Evolutionary conservation across 2,113 vertebrate species (phyloP).

Genomic region (Rattus rattus): DNA sequence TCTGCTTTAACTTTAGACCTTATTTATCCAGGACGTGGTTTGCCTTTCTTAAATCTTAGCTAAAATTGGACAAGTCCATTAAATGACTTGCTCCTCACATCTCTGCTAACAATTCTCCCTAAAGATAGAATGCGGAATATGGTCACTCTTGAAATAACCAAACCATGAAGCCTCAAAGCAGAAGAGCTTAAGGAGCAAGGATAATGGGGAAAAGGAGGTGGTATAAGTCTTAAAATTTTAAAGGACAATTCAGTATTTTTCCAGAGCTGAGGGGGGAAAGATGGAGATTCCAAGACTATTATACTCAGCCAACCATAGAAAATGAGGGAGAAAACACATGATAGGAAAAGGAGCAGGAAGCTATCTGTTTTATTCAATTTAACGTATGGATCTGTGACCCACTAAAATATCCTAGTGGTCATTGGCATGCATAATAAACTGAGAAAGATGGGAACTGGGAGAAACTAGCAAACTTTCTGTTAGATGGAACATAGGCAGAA

Average conservation of each 20-base stretch:
- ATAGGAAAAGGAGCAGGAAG: not conserved
- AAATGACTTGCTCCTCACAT: not conserved
- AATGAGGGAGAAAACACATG: not conserved
- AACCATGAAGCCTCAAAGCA: not conserved
- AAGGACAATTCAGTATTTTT: not conserved
- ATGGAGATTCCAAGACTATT: not conserved
- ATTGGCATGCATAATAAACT: not conserved
- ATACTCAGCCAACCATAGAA: not conserved
- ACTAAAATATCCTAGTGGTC: not conserved
- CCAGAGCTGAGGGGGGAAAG: not conserved
- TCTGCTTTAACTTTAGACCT: not conserved
- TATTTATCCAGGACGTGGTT: not conserved
- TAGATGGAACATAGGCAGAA: not conserved
- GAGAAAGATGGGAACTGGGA: not conserved
- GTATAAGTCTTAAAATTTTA: not conserved
- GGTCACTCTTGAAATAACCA: conserved; percentile 21
- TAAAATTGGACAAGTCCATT: not conserved
- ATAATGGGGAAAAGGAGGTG: not conserved
- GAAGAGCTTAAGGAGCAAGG: conserved; percentile 10
- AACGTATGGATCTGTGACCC: not conserved
- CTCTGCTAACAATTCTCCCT: not conserved
- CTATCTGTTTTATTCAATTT: not conserved
- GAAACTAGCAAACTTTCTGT: not conserved
- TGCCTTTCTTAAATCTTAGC: not conserved
- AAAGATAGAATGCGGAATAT: not conserved